phyloP scores from a whole-genome alignment of 2,113 vertebrate genomes.

The Piaya cayana region DNA sequence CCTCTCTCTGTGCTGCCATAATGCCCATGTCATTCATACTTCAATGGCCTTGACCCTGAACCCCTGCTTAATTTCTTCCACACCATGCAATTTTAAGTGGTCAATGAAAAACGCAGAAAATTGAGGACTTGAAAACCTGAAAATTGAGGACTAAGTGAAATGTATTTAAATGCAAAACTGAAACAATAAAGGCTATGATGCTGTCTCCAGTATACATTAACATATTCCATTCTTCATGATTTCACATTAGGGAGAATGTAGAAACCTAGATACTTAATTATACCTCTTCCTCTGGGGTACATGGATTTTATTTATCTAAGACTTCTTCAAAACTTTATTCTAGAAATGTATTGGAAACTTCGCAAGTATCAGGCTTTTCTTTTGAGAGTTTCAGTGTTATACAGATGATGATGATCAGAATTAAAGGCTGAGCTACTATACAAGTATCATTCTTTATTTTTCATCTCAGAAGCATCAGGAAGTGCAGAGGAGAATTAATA shows the following conservation, averaged over 20 bases:
- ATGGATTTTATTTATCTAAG: not conserved
- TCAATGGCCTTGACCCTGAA: not conserved
- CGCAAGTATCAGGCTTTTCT: not conserved
- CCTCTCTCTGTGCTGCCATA: not conserved
- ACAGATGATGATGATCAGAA: not conserved
- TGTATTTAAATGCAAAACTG: not conserved
- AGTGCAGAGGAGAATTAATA: not conserved
- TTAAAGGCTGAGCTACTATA: not conserved
- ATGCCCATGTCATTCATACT: not conserved
- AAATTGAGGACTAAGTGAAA: not conserved
- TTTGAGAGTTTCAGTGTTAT: not conserved
- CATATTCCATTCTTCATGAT: not conserved
- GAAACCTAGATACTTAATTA: not conserved
- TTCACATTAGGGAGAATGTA: not conserved
- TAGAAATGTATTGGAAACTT: not conserved
- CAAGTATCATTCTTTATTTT: not conserved
- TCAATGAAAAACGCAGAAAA: not conserved
- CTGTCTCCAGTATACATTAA: not conserved
- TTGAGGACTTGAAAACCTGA: not conserved
- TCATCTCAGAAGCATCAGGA: not conserved
- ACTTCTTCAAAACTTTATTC: not conserved
- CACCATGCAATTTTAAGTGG: not conserved
- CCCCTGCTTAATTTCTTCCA: not conserved
- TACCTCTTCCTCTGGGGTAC: not conserved
- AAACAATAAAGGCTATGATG: not conserved